A percentile compares a stretch with the other conserved stretches of the same genome.
Conservation (phyloP, 2,888 invertebrate genomes). For the Ophioninae sp. region DNA sequence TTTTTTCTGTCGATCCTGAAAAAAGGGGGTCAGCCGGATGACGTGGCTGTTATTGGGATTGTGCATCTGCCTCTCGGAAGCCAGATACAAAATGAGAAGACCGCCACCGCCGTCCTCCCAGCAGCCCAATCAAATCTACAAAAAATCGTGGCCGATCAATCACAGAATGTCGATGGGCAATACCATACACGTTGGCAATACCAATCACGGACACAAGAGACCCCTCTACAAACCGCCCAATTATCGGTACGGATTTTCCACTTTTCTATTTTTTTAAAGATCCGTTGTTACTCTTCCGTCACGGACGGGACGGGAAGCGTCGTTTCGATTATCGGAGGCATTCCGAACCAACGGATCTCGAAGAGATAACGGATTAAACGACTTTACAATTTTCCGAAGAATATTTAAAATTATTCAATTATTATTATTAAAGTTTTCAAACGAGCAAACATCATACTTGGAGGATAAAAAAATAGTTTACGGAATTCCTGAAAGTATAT, state of each 20-base stretch:
- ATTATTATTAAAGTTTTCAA: neutral
- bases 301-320: neutral
- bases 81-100: slow-evolving; percentile 78
- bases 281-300: neutral
- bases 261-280: neutral
- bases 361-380: too few relatives aligned
- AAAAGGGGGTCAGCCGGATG: slow-evolving; percentile 71
- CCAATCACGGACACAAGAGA: slow-evolving; percentile 71
- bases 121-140: slow-evolving; percentile 74
- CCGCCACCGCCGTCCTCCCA: slow-evolving; percentile 75
- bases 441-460: too few relatives aligned
- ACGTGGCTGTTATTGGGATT: slow-evolving; percentile 70
- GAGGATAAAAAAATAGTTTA: too few relatives aligned
- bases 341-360: too few relatives aligned
- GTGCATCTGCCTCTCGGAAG: slow-evolving; percentile 71
- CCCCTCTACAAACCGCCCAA: slow-evolving; percentile 71
- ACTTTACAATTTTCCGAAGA: too few relatives aligned
- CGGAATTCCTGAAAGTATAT: too few relatives aligned
- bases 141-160: slow-evolving; percentile 75
- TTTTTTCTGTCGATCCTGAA: slow-evolving; percentile 20
- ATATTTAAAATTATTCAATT: too few relatives aligned
- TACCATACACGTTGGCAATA: slow-evolving; percentile 71
- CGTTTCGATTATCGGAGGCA: too few relatives aligned
- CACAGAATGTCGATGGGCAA: slow-evolving; percentile 76
- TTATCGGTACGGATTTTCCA: slow-evolving; percentile 70